Evolutionary conservation across 2,113 vertebrate genomes (phyloP), one percentile per base, ranked within the genome.

Genomic region (Zootoca vivipara): DNA sequence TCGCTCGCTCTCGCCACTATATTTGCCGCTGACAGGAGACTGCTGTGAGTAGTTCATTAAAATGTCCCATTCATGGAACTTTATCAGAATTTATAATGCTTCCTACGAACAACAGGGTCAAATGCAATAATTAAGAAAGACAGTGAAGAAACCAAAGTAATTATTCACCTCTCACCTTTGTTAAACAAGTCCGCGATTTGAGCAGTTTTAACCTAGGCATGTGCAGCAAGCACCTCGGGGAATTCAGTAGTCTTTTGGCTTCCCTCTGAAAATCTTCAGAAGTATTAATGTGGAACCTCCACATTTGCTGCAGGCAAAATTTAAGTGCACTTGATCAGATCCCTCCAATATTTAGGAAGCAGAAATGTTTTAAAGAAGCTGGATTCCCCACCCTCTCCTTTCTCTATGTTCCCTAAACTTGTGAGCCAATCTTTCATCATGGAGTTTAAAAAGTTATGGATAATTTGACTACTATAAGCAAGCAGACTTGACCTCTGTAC

Each of bases 11-110:
- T 87, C 82, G 89, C 90, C 26, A 84, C 87, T 90, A 95, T 91
- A 88, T 95, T 78, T 89, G 89, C 90, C 92, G 92, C 90, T 95
- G 97, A 97, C 96, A 95, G 96, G 92, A 92, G 92, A 96, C 97
- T 90, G 94, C 96, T 97, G 96, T 94, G 97, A 89, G 72, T 86
- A 93, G 94, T 96, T 97, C 97, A 97, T 97, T 97, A 97, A 97
- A 97, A 95, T 93, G 96, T 96, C 96, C 94, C 93, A 82, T 94
- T 95, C 94, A 90, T 87, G 93, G 94, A 96, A 96, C 94, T 97
- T 92, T 94, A 95, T 92, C 95, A 95, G 96, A 97, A 96, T 97
- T 97, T 97, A 97, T 97, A 95, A 96, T 74, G 75, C 93, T 96
- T 97, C 95, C 96, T 95, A 89, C 90, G 92, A 94, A 95, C 90